Conservation (phyloP, 2,888 invertebrate genomes). For the Pardosa pseudoannulata region DNA sequence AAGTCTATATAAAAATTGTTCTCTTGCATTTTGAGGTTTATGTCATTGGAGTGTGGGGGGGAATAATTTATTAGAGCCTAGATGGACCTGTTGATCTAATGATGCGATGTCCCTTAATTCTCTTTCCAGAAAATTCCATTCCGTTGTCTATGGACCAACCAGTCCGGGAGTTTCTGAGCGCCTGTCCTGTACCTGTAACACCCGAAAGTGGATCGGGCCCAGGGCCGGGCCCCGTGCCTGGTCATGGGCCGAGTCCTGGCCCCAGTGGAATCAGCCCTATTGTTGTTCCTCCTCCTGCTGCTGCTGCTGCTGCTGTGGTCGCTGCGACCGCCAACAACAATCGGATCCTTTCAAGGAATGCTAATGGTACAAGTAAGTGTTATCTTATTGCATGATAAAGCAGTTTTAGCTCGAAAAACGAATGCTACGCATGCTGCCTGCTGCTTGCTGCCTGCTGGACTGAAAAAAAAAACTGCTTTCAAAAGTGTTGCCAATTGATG, state of each 20-base stretch:
- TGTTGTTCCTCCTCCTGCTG: conserved; percentile 29
- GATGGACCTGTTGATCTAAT: background rate
- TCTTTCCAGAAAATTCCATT: conserved; percentile 49
- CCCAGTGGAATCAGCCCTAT: conserved; percentile 29
- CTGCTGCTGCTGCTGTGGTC: conserved; percentile 34
- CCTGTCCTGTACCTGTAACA: conserved; percentile 70
- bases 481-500: conserved; percentile 46
- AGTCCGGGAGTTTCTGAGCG: conserved; percentile 67
- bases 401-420: conserved; percentile 60
- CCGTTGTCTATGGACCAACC: conserved; percentile 65
- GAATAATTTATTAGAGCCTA: background rate
- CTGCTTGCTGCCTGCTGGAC: conserved; percentile 49
- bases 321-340: conserved; percentile 27
- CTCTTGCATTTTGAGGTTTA: no score
- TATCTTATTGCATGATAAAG: conserved; percentile 55
- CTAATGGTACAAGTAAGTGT: conserved; percentile 73
- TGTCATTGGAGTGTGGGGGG: no score
- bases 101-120: background rate
- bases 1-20: no score
- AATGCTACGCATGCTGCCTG: conserved; percentile 40
- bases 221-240: conserved; percentile 59
- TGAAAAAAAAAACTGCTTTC: conserved; percentile 61
- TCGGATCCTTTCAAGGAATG: conserved; percentile 68
- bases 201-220: conserved; percentile 64
- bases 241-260: conserved; percentile 65